Evolutionary conservation across 2,797 vertebrate species (phyloP).

Genomic region (Chiloscyllium punctatum): DNA sequence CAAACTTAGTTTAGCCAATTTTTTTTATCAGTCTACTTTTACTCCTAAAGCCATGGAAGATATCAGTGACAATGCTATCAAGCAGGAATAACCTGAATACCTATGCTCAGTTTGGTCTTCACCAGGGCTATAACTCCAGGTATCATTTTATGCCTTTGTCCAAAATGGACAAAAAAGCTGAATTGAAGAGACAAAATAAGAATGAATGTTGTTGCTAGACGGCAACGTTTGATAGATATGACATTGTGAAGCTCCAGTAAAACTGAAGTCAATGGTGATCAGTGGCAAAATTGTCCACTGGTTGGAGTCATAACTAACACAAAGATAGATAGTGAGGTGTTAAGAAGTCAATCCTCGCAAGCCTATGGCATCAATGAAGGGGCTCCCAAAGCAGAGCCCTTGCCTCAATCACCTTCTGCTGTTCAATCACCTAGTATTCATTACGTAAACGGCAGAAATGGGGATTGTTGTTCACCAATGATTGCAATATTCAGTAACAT

Average conservation of each 20-base stretch:
- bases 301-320: no score
- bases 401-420: not conserved
- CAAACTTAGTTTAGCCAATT: not conserved
- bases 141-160: no score
- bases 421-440: not conserved
- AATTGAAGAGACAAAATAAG: no score
- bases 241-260: no score
- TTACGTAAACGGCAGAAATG: not conserved
- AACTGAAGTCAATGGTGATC: no score
- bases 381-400: not conserved
- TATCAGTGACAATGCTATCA: not conserved
- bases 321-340: not conserved
- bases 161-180: no score
- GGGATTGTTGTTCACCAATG: not conserved
- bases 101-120: not conserved
- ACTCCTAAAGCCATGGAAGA: not conserved
- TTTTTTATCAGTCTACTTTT: not conserved
- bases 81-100: not conserved
- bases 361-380: not conserved
- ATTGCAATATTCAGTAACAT: not conserved
- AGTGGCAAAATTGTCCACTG: no score
- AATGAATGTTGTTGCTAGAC: no score
- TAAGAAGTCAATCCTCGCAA: not conserved
- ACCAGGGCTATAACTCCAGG: not conserved
- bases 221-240: no score